Evolutionary conservation across 2,113 vertebrate genomes (phyloP), one percentile per base, ranked within the genome.

Genomic region (Pterophyllum scalare): DNA sequence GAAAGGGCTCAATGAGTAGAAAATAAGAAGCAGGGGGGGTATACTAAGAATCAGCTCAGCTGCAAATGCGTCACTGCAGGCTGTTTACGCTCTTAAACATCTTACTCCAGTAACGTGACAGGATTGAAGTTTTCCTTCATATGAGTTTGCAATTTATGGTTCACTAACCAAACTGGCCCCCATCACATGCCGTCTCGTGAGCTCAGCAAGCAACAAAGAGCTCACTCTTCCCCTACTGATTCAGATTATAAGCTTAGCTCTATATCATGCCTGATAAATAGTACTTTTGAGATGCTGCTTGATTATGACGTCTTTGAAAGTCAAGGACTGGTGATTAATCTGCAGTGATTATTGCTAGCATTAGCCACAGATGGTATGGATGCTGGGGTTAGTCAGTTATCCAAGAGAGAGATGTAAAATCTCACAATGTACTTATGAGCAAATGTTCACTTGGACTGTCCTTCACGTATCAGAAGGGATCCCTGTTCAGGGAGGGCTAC

Each of bases 181-280:
- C 38, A 67, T 91, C 80, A 81, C 86, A 43, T 75, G 22, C 35
- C 38, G 82, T 77, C 90, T 59, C 13, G 31, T 83, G 92, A 92
- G 80, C 78, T 52, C 10, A 3, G 28, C 59, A 2, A 61, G 17
- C 75, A 86, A 93, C 91, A 90, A 93, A 93, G 88, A 82, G 74
- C 81, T 74, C 83, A 78, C 83, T 92, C 81, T 90, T 85, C 70
- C 76, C 70, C 8, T 49, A 22, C 81, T 59, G 77, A 81, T 79
- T 87, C 79, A 82, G 87, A 91, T 92, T 93, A 90, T 28, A 80
- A 33, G 81, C 84, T 92, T 86, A 85, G 65, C 83, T 74, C 22
- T 62, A 43, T 70, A 78, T 88, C 83, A 58, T 1, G 5, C 78
- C 60, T 79, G 75, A 90, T 84, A 84, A 89, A 87, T 43, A 20